Conservation (phyloP, 2,888 invertebrate genomes). For the Megastigmus dorsalis region DNA sequence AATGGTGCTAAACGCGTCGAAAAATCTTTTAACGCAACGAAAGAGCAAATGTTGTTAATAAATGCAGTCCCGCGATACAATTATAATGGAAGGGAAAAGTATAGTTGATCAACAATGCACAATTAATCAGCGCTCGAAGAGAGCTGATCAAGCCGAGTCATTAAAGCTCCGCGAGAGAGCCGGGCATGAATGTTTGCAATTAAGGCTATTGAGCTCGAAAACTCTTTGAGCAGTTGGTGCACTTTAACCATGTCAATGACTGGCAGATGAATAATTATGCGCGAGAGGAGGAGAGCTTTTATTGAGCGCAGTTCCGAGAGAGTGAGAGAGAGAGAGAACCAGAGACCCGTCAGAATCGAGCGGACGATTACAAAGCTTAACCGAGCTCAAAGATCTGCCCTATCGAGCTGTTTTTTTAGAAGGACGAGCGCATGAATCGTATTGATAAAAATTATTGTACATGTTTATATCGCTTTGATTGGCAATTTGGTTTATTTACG, state of each 20-base stretch:
- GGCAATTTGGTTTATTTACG: too few relatives aligned
- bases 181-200: conserved; percentile 2
- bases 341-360: not conserved
- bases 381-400: conserved; percentile 8
- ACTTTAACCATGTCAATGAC: conserved; percentile 65
- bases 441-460: too few relatives aligned
- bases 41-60: not conserved
- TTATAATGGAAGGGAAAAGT: not conserved
- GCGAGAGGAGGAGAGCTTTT: too few relatives aligned
- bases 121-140: conserved; percentile 1
- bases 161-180: not conserved
- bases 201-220: conserved; percentile 11
- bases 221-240: not conserved
- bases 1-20: too few relatives aligned
- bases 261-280: conserved; percentile 67
- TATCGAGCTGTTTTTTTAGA: conserved; percentile 16
- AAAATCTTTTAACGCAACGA: too few relatives aligned
- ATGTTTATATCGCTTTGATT: too few relatives aligned
- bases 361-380: conserved; percentile 8
- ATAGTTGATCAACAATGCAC: not conserved
- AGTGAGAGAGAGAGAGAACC: too few relatives aligned
- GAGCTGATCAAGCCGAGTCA: not conserved
- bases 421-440: too few relatives aligned
- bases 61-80: not conserved
- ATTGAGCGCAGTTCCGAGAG: not conserved